phyloP scores from a whole-genome alignment of 53 echinoderm and acorn worm species.

The Glandiceps talaboti region DNA sequence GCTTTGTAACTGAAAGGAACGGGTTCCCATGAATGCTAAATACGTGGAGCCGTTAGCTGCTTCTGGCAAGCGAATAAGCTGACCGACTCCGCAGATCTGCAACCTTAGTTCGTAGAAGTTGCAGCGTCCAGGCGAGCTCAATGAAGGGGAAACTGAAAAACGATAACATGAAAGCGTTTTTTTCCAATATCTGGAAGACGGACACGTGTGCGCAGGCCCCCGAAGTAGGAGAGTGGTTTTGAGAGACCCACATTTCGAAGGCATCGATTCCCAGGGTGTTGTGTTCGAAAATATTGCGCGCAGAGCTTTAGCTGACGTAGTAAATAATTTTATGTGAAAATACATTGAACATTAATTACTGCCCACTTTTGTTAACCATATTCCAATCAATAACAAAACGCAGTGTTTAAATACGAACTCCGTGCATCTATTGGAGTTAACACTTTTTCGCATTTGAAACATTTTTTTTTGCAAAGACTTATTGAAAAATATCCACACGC shows the following conservation, averaged over 20 bases:
- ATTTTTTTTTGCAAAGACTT: no score
- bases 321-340: no score
- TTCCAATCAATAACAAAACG: no score
- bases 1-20: neutral
- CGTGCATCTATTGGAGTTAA: no score
- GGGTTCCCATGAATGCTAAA: neutral
- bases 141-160: neutral
- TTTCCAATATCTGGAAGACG: neutral
- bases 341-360: no score
- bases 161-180: neutral
- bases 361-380: no score
- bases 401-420: no score
- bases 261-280: neutral
- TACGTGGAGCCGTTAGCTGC: neutral
- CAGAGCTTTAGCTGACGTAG: no score
- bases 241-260: no score
- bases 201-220: constrained; percentile 1
- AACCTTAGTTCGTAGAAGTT: neutral
- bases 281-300: neutral
- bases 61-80: neutral
- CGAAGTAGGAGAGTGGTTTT: no score
- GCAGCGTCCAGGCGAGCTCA: neutral
- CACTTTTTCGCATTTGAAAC: no score
- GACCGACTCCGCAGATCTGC: neutral
- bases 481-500: no score